phyloP scores from a whole-genome alignment of 2,113 vertebrate species.

The Mesitornis unicolor region DNA sequence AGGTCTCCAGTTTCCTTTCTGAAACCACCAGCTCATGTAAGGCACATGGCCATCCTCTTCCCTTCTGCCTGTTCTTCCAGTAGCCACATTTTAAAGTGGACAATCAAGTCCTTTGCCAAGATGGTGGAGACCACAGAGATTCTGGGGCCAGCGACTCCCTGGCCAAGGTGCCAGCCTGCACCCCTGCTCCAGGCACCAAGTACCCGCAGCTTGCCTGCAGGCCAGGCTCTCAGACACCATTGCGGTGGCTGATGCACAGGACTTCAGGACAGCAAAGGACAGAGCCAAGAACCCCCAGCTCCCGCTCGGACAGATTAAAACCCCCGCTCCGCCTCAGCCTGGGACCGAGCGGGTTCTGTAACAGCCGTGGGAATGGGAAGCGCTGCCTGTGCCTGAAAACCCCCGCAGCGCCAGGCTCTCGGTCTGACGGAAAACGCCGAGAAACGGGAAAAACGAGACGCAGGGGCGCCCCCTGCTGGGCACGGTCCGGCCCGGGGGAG shows the following conservation, averaged over 20 bases:
- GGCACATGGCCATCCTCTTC: background rate
- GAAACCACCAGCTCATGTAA: background rate
- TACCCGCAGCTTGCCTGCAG: background rate
- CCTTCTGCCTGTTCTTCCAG: background rate
- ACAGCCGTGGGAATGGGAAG: rapidly evolving
- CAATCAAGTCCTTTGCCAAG: background rate
- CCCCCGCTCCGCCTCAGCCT: background rate
- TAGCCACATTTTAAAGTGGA: background rate
- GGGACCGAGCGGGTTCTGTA: too few species aligned
- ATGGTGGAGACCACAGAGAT: too few species aligned
- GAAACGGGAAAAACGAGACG: background rate
- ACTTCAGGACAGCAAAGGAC: background rate
- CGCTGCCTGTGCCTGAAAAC: rapidly evolving
- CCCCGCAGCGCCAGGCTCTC: too few species aligned
- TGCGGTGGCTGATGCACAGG: rapidly evolving
- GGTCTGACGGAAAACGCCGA: rapidly evolving
- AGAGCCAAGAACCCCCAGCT: too few species aligned
- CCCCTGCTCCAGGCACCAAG: too few species aligned
- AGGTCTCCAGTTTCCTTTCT: background rate
- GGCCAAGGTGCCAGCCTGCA: background rate
- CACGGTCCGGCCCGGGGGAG: background rate
- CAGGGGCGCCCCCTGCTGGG: background rate
- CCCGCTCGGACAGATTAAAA: too few species aligned
- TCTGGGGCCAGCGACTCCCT: too few species aligned
- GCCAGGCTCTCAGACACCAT: background rate